Conservation (phyloP, 53 echinoderm and acorn worm species). For the Zoroaster sp. region DNA sequence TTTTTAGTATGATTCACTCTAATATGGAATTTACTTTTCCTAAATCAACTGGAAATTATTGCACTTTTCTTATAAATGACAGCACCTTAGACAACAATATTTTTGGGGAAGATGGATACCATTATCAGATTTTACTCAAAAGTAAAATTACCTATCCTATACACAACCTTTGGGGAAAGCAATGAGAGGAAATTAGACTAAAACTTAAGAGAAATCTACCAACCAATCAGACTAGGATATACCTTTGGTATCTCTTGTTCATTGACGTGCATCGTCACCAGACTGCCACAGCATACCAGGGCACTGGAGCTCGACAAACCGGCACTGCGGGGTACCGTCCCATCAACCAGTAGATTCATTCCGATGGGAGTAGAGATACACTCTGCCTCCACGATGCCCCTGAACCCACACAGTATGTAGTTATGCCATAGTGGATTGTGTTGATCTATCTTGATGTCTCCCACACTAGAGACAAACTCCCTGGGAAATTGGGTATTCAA, state of each 20-base stretch:
- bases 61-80: no score
- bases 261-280: conserved; percentile 87
- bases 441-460: conserved; percentile 59
- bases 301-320: conserved; percentile 97
- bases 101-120: no score
- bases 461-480: conserved; percentile 57
- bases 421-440: conserved; percentile 79
- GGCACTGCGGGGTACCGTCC: conserved; percentile 79
- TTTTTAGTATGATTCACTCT: no score
- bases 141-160: no score
- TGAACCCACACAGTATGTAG: conserved; percentile 89
- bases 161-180: no score
- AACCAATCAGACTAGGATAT: no score
- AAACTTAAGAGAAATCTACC: no score
- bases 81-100: no score
- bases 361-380: conserved; percentile 58
- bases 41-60: no score
- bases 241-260: conserved; percentile 78
- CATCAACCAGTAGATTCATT: conserved; percentile 79
- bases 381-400: conserved; percentile 75
- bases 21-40: no score
- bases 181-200: no score
- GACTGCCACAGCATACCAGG: conserved; percentile 88
- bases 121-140: no score
- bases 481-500: conserved; percentile 36